Evolutionary conservation across 2,113 vertebrate genomes (phyloP).

Genomic region (Peromyscus leucopus): DNA sequence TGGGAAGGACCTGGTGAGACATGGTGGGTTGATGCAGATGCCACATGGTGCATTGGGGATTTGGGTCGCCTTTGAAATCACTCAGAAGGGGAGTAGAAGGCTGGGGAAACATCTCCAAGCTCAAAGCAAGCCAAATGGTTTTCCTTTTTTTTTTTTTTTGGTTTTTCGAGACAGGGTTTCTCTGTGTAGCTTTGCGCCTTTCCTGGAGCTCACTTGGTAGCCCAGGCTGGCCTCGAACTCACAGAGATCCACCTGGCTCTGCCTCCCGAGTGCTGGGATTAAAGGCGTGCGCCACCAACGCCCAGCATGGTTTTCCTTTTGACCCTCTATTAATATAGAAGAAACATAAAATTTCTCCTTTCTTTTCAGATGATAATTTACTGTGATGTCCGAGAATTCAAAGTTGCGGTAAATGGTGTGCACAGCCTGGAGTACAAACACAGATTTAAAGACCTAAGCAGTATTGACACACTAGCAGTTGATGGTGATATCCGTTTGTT

Average conservation of each 20-base stretch:
- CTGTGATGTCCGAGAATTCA: slow-evolving; percentile 90
- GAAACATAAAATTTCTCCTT: neutral
- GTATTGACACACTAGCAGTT: slow-evolving; percentile 88
- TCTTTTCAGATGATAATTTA: slow-evolving; percentile 92
- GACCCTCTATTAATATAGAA: neutral
- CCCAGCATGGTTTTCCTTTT: neutral
- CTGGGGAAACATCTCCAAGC: neutral
- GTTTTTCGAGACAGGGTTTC: too few relatives aligned
- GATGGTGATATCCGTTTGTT: slow-evolving; percentile 89
- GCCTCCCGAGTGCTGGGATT: too few relatives aligned
- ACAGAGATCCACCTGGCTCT: too few relatives aligned
- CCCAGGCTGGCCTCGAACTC: too few relatives aligned
- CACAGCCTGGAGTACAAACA: slow-evolving; percentile 94
- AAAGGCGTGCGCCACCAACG: too few relatives aligned
- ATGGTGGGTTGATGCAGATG: neutral
- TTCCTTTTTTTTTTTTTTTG: too few relatives aligned
- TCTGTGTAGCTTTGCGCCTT: too few relatives aligned
- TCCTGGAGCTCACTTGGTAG: too few relatives aligned
- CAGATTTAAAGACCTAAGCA: slow-evolving; percentile 92
- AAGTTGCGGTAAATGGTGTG: slow-evolving; percentile 92
- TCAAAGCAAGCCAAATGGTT: neutral
- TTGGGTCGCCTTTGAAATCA: too few relatives aligned
- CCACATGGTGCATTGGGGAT: neutral
- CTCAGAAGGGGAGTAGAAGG: neutral
- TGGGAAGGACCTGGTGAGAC: neutral